These are phyloP conservation scores for Macrotus californicus DNA, from an alignment of 2,113 vertebrate genomes.

Conservation along the genomic window DNA sequence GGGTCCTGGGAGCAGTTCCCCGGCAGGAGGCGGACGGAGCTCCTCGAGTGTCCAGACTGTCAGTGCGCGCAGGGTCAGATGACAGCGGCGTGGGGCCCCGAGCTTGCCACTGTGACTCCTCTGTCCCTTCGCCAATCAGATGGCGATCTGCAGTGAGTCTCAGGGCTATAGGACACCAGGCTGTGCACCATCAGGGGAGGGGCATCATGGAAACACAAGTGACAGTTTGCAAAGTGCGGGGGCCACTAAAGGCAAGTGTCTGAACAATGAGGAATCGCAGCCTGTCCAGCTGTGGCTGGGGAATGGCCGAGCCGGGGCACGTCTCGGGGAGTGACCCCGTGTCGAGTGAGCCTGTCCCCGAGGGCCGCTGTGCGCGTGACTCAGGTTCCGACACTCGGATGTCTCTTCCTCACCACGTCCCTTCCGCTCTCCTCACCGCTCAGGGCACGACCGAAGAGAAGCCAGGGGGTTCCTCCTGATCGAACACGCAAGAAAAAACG, in stretches of 20 bases:
- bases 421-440: neutral
- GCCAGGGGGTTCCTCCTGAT: neutral
- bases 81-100: neutral
- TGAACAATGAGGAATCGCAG: slow-evolving; percentile 20
- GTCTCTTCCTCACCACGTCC: neutral
- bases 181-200: slow-evolving; percentile 40
- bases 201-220: slow-evolving; percentile 47
- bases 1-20: no score
- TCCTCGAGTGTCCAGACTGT: neutral
- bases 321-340: neutral
- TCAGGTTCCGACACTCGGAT: neutral
- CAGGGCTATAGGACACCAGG: slow-evolving; percentile 53
- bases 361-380: neutral
- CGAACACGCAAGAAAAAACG: neutral
- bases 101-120: slow-evolving; percentile 19
- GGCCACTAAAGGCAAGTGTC: neutral
- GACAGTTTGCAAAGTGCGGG: slow-evolving; percentile 27
- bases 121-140: slow-evolving; percentile 48
- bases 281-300: slow-evolving; percentile 27
- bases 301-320: neutral
- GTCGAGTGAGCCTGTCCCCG: neutral
- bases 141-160: neutral
- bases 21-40: neutral
- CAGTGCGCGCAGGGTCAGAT: neutral
- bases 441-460: neutral